Evolutionary conservation across 2,113 vertebrate genomes (phyloP), one percentile per base, ranked within the genome.

Genomic region (Grammomys surdaster): DNA sequence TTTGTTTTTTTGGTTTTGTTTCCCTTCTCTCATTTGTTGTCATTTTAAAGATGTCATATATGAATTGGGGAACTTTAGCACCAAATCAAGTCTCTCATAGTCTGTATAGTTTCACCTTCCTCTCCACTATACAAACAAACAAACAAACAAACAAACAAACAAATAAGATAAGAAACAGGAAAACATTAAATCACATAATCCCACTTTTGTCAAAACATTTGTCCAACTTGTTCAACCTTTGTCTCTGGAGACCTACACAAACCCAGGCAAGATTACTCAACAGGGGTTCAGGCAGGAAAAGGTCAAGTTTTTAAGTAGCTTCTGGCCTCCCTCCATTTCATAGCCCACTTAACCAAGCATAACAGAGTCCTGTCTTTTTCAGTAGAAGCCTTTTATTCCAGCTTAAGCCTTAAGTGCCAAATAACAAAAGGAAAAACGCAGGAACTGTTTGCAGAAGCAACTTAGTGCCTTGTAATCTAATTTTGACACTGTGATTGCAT

Each of bases 31-130:
- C 97, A 80, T 97, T 98, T 97, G 88, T 95, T 96, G 22, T 94
- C 98, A 96, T 98, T 95, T 98, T 97, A 95, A 91, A 97, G 98
- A 98, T 98, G 95, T 98, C 98, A 98, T 97, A 98, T 98, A 99
- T 98, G 98, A 99, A 48, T 48, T 48, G 46, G 46, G 99, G 99
- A 99, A 98, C 98, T 98, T 98, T 99, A 99, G 99, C 98, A 99
- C 98, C 98, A 99, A 99, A 98, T 98, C 98, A 98, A 99, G 98
- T 98, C 98, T 98, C 97, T 98, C 98, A 97, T 97, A 98, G 98
- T 99, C 98, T 98, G 97, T 98, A 98, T 98, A 96, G 72, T 97
- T 97, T 98, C 96, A 73, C 95, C 97, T 97, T 98, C 98, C 98
- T 98, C 97, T 97, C 98, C 98, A 98, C 97, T 97, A 40, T 96